Evolutionary conservation across 2,113 vertebrate genomes (phyloP).

Genomic region (Opisthocomus hoazin): DNA sequence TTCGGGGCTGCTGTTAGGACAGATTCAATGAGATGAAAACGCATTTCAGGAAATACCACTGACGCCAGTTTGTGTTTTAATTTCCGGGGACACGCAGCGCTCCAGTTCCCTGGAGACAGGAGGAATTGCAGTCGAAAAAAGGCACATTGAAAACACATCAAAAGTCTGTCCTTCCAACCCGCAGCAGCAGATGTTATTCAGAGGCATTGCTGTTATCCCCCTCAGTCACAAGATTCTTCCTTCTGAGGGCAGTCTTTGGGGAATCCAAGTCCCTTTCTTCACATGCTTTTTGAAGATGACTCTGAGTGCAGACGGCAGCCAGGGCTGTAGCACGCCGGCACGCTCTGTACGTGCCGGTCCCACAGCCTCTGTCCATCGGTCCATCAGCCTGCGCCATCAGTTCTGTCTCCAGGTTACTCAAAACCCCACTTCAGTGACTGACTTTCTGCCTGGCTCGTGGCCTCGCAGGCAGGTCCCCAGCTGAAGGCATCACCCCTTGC

Average conservation of each 20-base stretch:
- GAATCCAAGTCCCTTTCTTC: neutral
- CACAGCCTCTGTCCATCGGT: neutral
- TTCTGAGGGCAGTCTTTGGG: neutral
- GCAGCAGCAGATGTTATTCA: neutral
- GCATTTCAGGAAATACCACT: slow-evolving; percentile 14
- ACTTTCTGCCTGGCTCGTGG: accelerated
- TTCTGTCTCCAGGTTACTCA: neutral
- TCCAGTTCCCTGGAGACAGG: neutral
- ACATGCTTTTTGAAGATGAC: neutral
- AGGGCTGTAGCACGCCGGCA: neutral
- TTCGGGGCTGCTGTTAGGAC: slow-evolving; percentile 16
- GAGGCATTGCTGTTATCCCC: neutral
- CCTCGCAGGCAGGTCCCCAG: accelerated
- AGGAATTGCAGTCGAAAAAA: neutral
- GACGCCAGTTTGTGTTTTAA: slow-evolving; percentile 40
- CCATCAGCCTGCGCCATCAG: neutral
- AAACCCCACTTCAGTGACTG: neutral
- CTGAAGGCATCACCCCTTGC: neutral
- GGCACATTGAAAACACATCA: neutral
- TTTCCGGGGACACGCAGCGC: neutral
- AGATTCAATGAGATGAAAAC: slow-evolving; percentile 23
- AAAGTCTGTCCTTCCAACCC: neutral
- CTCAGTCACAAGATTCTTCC: neutral
- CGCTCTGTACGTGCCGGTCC: accelerated
- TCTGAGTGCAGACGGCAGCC: neutral